Percentiles rank a stretch among this genome's conserved stretches.
phyloP scores from a whole-genome alignment of 2,797 vertebrate species.

The Clarias fuscus region DNA sequence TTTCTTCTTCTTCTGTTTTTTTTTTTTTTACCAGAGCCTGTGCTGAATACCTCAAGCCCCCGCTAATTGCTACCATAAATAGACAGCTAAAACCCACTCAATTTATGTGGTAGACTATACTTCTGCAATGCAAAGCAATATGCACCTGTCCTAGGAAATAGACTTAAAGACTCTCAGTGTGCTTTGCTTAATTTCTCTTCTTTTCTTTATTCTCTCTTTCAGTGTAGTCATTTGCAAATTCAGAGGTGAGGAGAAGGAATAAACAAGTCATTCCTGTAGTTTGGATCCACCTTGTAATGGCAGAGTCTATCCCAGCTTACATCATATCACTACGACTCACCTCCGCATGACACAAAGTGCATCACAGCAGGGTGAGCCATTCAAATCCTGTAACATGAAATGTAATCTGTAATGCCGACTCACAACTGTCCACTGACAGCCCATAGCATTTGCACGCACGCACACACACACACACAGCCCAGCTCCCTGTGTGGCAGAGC shows the following conservation, averaged over 20 bases:
- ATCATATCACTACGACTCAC: neutral
- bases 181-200: neutral
- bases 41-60: neutral
- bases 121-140: neutral
- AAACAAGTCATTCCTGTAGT: neutral
- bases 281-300: neutral
- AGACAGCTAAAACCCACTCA: neutral
- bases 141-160: slow-evolving; percentile 1
- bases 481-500: slow-evolving; percentile 52
- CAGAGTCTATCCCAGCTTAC: neutral
- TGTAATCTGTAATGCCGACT: slow-evolving; percentile 22
- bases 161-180: neutral
- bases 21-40: neutral
- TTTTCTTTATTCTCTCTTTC: neutral
- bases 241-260: neutral
- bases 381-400: slow-evolving; percentile 19
- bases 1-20: too few species aligned
- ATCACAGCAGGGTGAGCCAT: slow-evolving; percentile 19
- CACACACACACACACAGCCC: slow-evolving; percentile 1
- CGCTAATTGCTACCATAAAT: neutral
- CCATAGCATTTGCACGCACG: neutral
- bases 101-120: neutral
- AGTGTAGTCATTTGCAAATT: neutral
- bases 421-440: neutral
- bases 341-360: slow-evolving; percentile 20